These are phyloP conservation scores for Pardalotus punctatus DNA, from an alignment of 2,113 vertebrate species.

Conservation along the genomic window DNA sequence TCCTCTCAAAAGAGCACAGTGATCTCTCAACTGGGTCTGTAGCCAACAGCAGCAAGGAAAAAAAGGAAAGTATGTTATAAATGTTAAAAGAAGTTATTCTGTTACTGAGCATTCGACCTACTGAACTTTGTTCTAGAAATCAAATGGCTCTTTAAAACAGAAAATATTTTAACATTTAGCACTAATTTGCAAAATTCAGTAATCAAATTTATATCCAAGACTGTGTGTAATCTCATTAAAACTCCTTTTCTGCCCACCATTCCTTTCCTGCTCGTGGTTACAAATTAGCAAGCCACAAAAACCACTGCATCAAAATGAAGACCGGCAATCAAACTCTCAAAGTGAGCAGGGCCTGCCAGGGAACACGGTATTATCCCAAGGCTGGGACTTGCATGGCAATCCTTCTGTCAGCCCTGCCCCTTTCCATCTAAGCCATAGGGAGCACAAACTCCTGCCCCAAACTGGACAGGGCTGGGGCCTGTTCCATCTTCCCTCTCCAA, in stretches of 20 bases:
- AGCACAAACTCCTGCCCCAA: background rate
- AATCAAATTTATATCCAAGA: background rate
- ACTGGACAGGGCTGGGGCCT: background rate
- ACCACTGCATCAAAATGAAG: background rate
- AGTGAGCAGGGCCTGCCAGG: background rate
- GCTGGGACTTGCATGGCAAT: background rate
- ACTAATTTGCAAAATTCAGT: background rate
- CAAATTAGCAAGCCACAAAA: background rate
- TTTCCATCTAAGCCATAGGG: background rate
- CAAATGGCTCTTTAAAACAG: background rate
- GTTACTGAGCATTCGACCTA: background rate
- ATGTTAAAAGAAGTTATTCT: background rate
- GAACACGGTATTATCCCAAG: accelerated
- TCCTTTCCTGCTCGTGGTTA: background rate
- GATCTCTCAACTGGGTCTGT: background rate
- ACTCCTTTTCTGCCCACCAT: background rate
- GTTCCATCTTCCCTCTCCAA: background rate
- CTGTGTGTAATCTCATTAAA: background rate
- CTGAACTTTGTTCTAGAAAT: background rate
- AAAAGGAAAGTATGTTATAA: background rate
- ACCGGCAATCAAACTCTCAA: accelerated
- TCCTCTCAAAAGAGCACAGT: background rate
- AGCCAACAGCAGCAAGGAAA: background rate
- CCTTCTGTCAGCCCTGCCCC: background rate
- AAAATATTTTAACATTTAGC: background rate